Evolutionary conservation across 1,140 invertebrate species (phyloP).

Genomic region (Nephila pilipes): DNA sequence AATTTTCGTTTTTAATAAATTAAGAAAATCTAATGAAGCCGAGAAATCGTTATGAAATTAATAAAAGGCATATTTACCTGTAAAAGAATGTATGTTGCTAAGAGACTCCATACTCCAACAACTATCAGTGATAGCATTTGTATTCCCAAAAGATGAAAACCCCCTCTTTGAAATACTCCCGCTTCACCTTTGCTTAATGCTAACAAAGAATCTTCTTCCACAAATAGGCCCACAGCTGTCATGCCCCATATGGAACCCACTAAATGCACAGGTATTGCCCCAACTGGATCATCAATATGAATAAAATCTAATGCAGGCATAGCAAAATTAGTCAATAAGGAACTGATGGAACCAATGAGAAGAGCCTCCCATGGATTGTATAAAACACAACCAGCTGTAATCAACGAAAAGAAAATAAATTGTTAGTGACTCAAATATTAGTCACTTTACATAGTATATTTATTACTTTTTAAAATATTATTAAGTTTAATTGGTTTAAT

Average conservation of each 20-base stretch:
- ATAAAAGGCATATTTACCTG: conserved; percentile 52
- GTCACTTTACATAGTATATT: no score
- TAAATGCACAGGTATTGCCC: conserved; percentile 93
- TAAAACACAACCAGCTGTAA: conserved; percentile 70
- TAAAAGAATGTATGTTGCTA: conserved; percentile 69
- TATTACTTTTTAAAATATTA: no score
- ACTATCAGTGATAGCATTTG: conserved; percentile 78
- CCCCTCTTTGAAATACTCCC: conserved; percentile 88
- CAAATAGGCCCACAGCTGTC: conserved; percentile 93
- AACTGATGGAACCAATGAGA: conserved; percentile 91
- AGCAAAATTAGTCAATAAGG: conserved; percentile 86
- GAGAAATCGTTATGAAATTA: background rate
- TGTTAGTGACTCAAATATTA: no score
- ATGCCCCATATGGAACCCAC: conserved; percentile 84
- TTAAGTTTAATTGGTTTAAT: no score
- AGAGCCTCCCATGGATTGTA: conserved; percentile 93
- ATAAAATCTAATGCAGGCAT: conserved; percentile 89
- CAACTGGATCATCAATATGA: conserved; percentile 95
- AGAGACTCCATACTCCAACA: conserved; percentile 78
- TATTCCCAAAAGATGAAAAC: conserved; percentile 79
- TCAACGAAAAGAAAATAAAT: background rate
- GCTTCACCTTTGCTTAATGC: conserved; percentile 88
- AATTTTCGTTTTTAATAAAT: no score
- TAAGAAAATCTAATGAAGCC: no score
- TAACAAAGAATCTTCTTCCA: conserved; percentile 90